Conservation (phyloP, 1,140 invertebrate species). For the Drosophila subobscura region DNA sequence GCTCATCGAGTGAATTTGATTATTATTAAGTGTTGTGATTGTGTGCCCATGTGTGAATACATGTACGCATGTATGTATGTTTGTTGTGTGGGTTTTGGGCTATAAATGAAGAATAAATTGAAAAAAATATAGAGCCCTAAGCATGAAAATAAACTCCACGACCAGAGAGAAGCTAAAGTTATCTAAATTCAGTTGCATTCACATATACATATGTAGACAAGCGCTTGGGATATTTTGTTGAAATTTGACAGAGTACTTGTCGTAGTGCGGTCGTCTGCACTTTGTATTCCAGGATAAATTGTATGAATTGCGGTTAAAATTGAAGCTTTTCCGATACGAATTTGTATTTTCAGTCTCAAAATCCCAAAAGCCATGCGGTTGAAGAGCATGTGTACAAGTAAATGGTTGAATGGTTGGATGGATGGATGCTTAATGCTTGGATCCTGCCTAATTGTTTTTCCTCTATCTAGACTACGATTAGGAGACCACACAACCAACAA, state of each 20-base stretch:
- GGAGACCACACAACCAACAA: background rate
- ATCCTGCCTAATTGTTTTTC: slow-evolving; percentile 1
- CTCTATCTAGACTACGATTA: background rate
- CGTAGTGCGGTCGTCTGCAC: background rate
- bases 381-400: too few relatives aligned
- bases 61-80: slow-evolving; percentile 8
- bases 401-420: too few relatives aligned
- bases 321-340: background rate
- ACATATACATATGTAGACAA: slow-evolving; percentile 2
- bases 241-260: slow-evolving; percentile 3
- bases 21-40: slow-evolving; percentile 59
- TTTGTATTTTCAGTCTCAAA: background rate
- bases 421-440: too few relatives aligned
- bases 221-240: too few relatives aligned
- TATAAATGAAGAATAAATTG: slow-evolving; percentile 46
- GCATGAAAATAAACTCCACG: background rate
- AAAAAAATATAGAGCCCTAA: slow-evolving; percentile 45
- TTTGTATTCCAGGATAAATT: slow-evolving; percentile 15
- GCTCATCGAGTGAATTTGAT: slow-evolving; percentile 65
- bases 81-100: slow-evolving; percentile 3
- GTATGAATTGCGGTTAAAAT: slow-evolving; percentile 21
- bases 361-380: slow-evolving; percentile 1
- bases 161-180: background rate
- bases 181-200: slow-evolving; percentile 16
- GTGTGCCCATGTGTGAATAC: slow-evolving; percentile 6